Evolutionary conservation across 2,113 vertebrate genomes (phyloP).

Genomic region (Piaya cayana): DNA sequence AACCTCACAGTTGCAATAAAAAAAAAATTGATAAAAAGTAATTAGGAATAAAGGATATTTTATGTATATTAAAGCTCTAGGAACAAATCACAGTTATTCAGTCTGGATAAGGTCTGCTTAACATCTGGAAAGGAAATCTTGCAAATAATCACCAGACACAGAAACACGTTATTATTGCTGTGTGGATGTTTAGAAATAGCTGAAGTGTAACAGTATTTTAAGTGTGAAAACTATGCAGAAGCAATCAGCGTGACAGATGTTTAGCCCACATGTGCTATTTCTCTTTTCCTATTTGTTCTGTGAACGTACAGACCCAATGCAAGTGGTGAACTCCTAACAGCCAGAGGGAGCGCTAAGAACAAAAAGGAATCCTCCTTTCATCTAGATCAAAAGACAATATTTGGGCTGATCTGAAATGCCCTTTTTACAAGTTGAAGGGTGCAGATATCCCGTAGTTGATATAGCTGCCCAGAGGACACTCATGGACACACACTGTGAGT

Average conservation of each 20-base stretch:
- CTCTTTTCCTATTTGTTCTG: background rate
- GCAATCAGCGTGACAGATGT: background rate
- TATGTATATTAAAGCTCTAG: background rate
- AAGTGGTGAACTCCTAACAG: background rate
- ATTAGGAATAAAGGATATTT: background rate
- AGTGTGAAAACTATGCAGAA: background rate
- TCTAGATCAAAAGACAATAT: conserved; percentile 1
- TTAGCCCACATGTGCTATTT: background rate
- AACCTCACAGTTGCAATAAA: rapidly evolving
- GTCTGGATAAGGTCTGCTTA: background rate
- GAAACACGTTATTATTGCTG: background rate
- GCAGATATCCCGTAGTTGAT: background rate
- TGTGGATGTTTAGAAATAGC: background rate
- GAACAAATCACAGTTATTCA: background rate
- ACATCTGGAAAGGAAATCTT: background rate
- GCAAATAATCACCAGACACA: background rate
- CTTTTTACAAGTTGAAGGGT: background rate
- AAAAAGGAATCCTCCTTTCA: conserved; percentile 12
- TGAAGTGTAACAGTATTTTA: background rate
- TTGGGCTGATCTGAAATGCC: background rate
- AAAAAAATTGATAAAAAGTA: no score
- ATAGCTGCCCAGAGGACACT: background rate
- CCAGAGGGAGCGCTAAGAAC: background rate
- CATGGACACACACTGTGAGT: background rate
- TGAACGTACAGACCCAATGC: background rate